A percentile compares a stretch with the other conserved stretches of the same genome.
phyloP scores from a whole-genome alignment of 2,888 invertebrate species.

The Eilema sororculum region DNA sequence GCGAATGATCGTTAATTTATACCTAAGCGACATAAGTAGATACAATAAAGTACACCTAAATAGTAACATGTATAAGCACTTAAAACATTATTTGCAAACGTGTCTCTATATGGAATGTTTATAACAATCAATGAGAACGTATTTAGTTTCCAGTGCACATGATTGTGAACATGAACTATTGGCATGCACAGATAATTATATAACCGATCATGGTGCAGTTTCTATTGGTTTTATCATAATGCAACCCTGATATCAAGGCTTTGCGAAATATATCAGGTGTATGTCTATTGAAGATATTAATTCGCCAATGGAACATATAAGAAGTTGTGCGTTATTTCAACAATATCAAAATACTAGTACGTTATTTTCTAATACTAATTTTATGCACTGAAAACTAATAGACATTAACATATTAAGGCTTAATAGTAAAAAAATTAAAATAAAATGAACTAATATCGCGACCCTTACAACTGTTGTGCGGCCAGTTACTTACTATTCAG shows the following conservation, averaged over 20 bases:
- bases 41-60: conserved; percentile 41
- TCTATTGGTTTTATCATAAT: background rate
- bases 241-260: background rate
- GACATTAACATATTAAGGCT: conserved; percentile 27
- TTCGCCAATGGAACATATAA: background rate
- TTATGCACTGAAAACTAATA: conserved; percentile 57
- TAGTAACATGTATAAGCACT: conserved; percentile 22
- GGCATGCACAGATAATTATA: conserved; percentile 9
- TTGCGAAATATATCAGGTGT: background rate
- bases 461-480: conserved; percentile 56
- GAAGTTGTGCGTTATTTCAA: conserved; percentile 33
- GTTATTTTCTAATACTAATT: conserved; percentile 12
- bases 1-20: conserved; percentile 12
- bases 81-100: conserved; percentile 37
- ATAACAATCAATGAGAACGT: conserved; percentile 47
- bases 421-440: conserved; percentile 32
- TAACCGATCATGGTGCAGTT: background rate
- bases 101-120: conserved; percentile 67
- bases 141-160: conserved; percentile 60
- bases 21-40: conserved; percentile 18
- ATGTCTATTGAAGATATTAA: background rate
- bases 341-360: conserved; percentile 14
- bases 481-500: conserved; percentile 43
- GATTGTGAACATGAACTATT: conserved; percentile 9
- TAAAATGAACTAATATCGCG: conserved; percentile 56